These are phyloP conservation scores for Poecilia latipinna DNA, from an alignment of 2,113 vertebrate species.

Conservation along the genomic window DNA sequence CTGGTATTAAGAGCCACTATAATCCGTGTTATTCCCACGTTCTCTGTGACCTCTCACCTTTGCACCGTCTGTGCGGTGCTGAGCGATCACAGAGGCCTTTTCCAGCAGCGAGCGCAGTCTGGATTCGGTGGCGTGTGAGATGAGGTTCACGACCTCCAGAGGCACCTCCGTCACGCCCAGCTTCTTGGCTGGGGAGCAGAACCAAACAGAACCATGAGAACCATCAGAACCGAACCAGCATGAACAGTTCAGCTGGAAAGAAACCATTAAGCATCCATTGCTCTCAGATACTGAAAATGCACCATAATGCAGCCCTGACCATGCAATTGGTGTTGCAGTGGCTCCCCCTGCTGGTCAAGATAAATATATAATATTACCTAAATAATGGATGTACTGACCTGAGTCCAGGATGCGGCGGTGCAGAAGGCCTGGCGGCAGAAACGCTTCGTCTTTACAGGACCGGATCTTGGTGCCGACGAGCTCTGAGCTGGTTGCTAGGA, in stretches of 20 bases:
- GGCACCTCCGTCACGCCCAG: slow-evolving; percentile 86
- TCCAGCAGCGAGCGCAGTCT: slow-evolving; percentile 85
- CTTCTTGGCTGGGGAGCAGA: slow-evolving; percentile 78
- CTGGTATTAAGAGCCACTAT: too few relatives aligned
- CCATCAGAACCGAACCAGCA: background rate
- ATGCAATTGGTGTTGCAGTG: background rate
- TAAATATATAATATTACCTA: background rate
- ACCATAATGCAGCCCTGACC: too few relatives aligned
- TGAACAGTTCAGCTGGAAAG: background rate
- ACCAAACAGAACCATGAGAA: background rate
- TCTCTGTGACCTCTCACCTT: slow-evolving; percentile 70
- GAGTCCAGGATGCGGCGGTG: slow-evolving; percentile 87
- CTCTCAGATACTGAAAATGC: background rate
- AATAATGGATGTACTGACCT: slow-evolving; percentile 56
- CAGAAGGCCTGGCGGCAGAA: slow-evolving; percentile 83
- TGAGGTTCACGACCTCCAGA: slow-evolving; percentile 85
- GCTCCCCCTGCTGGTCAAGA: background rate
- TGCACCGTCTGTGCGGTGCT: slow-evolving; percentile 83
- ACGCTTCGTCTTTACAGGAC: slow-evolving; percentile 88
- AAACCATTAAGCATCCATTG: background rate
- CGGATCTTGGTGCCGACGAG: slow-evolving; percentile 86
- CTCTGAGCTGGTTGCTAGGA: slow-evolving; percentile 86
- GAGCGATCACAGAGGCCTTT: slow-evolving; percentile 86
- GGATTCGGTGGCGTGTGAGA: slow-evolving; percentile 86
- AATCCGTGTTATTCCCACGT: background rate